Evolutionary conservation across 2,113 vertebrate genomes (phyloP).

Genomic region (Bufo bufo): DNA sequence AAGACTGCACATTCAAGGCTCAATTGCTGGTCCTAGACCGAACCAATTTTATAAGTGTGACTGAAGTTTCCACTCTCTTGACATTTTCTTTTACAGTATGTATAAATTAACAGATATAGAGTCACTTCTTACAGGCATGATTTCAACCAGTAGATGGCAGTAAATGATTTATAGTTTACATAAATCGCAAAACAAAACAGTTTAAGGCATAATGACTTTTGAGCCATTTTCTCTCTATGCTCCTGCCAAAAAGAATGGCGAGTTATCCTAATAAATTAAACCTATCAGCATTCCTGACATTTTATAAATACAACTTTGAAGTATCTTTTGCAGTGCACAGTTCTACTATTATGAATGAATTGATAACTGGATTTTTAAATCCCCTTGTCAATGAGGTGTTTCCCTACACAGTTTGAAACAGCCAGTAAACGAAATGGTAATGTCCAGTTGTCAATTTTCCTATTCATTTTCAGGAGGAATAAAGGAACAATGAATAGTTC

Average conservation of each 20-base stretch:
- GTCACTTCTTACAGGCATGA: background rate
- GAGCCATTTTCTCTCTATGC: background rate
- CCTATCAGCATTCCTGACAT: no score
- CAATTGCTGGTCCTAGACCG: background rate
- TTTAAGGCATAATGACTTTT: background rate
- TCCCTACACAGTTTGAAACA: no score
- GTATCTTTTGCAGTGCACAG: no score
- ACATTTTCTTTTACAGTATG: background rate
- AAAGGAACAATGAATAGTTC: no score
- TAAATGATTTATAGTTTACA: background rate
- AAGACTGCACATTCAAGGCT: background rate
- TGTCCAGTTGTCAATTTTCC: no score
- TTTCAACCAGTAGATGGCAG: slow-evolving; percentile 25
- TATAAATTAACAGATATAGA: background rate
- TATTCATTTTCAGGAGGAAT: no score
- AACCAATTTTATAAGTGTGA: background rate
- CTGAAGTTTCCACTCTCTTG: background rate
- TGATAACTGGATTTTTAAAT: no score
- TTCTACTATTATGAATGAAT: no score
- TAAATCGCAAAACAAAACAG: background rate
- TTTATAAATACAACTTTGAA: no score
- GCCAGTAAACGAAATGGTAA: no score
- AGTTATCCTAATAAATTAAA: no score
- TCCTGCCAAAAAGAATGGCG: background rate
- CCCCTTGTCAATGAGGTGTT: no score